Conservation (phyloP, 2,888 invertebrate genomes). For the Pristionchus entomophagus region DNA sequence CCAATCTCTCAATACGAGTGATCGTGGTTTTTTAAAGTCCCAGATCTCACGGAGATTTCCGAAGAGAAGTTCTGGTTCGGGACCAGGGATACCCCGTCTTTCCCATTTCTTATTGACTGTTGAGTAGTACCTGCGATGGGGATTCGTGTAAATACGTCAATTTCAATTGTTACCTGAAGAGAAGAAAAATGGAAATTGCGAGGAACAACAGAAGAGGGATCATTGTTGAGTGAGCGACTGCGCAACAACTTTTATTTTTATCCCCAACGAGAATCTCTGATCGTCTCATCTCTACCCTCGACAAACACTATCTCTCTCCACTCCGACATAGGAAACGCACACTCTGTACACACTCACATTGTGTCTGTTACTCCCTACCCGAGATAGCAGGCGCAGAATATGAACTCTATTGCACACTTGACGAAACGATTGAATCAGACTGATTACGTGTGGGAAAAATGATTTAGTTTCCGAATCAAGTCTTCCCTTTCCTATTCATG, state of each 20-base stretch:
- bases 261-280: neutral
- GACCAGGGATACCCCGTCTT: conserved; percentile 63
- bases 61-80: conserved; percentile 57
- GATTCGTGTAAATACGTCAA: neutral
- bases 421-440: too few species aligned
- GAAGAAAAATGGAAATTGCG: neutral
- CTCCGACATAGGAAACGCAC: neutral
- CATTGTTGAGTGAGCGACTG: neutral
- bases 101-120: conserved; percentile 62
- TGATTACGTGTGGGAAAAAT: too few species aligned
- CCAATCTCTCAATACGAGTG: conserved; percentile 61
- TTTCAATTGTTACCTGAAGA: neutral
- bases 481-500: too few species aligned
- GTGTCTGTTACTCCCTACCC: neutral
- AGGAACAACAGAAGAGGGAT: neutral
- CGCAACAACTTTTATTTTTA: neutral
- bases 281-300: neutral
- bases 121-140: conserved; percentile 45
- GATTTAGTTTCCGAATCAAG: too few species aligned
- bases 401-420: too few species aligned
- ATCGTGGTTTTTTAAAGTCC: conserved; percentile 53
- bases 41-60: conserved; percentile 59
- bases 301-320: neutral
- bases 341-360: neutral
- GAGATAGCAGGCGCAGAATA: neutral